phyloP scores from a whole-genome alignment of 1,140 invertebrate genomes.

The Macrobrachium nipponense region DNA sequence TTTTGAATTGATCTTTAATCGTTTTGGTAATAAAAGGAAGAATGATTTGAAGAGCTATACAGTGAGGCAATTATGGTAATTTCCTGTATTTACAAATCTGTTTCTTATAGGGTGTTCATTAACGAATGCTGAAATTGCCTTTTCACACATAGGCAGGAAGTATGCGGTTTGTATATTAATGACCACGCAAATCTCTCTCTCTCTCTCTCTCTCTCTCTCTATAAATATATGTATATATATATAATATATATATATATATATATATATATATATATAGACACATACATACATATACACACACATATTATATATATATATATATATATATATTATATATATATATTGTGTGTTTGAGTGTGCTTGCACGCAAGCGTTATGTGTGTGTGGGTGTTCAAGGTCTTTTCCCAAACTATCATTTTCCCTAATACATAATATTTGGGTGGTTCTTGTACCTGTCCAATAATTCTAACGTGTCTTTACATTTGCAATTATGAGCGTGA shows the following conservation, averaged over 20 bases:
- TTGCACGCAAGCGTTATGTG: not conserved
- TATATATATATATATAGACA: slow-evolving; percentile 17
- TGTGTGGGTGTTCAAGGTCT: not conserved
- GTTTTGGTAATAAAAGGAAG: too few species aligned
- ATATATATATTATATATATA: too few species aligned
- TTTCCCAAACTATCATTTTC: not conserved
- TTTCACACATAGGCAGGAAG: not conserved
- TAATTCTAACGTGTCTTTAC: too few species aligned
- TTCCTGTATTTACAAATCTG: too few species aligned
- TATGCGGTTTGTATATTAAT: not conserved
- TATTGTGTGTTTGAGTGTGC: slow-evolving; percentile 1
- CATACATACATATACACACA: slow-evolving; percentile 15
- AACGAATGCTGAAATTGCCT: too few species aligned
- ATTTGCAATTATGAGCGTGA: too few species aligned
- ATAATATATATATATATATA: slow-evolving; percentile 19
- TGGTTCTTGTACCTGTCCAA: not conserved
- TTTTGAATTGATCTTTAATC: too few species aligned
- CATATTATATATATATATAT: slow-evolving; percentile 29
- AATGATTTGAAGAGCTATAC: too few species aligned
- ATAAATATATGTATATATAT: slow-evolving; percentile 28
- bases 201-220: not conserved
- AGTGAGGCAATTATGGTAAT: too few species aligned
- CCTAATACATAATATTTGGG: not conserved
- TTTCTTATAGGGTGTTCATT: too few species aligned
- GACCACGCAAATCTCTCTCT: not conserved